Percentiles rank a stretch among this genome's conserved stretches.
These are phyloP conservation scores for Perizoma flavofasciatum DNA, from an alignment of 2,888 invertebrate species.

Conservation along the genomic window DNA sequence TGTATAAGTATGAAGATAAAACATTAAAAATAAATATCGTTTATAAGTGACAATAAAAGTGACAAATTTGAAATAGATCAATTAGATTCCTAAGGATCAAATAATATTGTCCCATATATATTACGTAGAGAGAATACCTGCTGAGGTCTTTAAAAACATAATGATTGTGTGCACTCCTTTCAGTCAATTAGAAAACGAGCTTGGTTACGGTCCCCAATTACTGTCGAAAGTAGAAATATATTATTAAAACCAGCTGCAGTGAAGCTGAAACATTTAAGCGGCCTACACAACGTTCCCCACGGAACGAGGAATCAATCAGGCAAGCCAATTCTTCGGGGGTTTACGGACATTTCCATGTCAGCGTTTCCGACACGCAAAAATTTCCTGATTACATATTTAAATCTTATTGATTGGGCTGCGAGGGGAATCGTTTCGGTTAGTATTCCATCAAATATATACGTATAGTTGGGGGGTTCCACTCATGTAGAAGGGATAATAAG, in stretches of 20 bases:
- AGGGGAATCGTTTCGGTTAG: slow-evolving; percentile 19
- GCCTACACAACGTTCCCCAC: not conserved
- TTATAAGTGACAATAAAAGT: no score
- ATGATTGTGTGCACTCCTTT: no score
- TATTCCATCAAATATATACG: slow-evolving; percentile 25
- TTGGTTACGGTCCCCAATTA: no score
- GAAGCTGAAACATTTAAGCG: slow-evolving; percentile 10
- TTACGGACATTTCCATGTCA: slow-evolving; percentile 37
- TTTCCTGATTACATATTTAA: slow-evolving; percentile 40
- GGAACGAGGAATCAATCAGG: slow-evolving; percentile 18
- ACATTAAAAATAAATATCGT: no score
- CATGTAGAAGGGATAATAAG: slow-evolving; percentile 3
- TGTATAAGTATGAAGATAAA: no score
- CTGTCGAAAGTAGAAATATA: no score
- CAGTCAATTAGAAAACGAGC: no score
- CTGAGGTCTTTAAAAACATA: no score
- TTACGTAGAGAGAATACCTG: no score
- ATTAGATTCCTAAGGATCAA: no score
- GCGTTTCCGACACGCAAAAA: slow-evolving; percentile 25
- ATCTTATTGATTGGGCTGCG: slow-evolving; percentile 35
- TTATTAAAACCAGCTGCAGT: not conserved
- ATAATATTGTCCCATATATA: no score
- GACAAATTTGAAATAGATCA: no score
- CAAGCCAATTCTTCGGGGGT: slow-evolving; percentile 24
- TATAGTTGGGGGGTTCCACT: not conserved